Percentiles rank a stretch among this genome's conserved stretches.
Evolutionary conservation across 2,797 vertebrate genomes (phyloP).

Genomic region (Agapornis canus): DNA sequence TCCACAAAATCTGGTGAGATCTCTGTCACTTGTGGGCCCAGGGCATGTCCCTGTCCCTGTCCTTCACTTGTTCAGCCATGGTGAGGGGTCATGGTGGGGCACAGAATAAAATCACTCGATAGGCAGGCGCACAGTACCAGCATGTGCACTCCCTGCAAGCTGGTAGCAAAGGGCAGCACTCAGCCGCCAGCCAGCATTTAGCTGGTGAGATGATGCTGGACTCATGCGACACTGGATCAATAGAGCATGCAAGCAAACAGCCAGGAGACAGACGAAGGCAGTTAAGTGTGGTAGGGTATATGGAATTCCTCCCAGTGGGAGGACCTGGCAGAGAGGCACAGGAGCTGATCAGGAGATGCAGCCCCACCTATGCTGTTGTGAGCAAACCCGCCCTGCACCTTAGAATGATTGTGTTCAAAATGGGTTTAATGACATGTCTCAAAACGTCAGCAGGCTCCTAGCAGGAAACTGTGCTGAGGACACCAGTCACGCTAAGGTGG

Average conservation of each 20-base stretch:
- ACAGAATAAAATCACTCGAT: background rate
- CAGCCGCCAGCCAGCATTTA: background rate
- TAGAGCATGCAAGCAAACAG: background rate
- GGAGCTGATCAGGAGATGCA: background rate
- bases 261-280: background rate
- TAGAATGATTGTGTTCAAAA: background rate
- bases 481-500: background rate
- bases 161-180: background rate
- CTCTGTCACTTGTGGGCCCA: background rate
- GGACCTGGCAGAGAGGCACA: background rate
- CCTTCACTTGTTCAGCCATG: background rate
- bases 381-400: background rate
- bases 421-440: background rate
- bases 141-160: background rate
- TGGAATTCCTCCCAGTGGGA: background rate
- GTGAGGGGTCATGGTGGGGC: background rate
- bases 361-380: background rate
- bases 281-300: background rate
- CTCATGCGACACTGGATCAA: background rate
- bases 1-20: background rate
- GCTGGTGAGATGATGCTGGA: background rate
- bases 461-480: background rate
- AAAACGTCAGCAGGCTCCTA: background rate
- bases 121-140: fast-evolving
- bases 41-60: background rate